Percentiles rank a stretch among this genome's conserved stretches.
phyloP scores from a whole-genome alignment of 2,113 vertebrate species.

The Rynchops niger region DNA sequence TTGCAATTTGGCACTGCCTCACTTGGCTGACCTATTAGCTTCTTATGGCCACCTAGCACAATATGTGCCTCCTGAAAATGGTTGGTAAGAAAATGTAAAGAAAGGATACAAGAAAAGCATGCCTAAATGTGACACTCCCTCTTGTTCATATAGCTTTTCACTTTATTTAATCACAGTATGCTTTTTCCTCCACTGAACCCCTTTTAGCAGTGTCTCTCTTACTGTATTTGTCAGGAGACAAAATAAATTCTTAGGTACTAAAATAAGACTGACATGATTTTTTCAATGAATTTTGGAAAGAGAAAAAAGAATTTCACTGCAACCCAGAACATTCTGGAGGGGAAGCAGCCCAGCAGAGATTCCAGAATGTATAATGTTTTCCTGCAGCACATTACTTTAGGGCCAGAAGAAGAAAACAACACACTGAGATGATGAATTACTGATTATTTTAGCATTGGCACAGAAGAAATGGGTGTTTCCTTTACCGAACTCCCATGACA shows the following conservation, averaged over 20 bases:
- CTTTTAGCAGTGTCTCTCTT: not conserved
- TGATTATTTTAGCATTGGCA: not conserved
- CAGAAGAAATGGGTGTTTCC: not conserved
- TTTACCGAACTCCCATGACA: not conserved
- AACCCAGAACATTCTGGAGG: not conserved
- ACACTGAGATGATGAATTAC: not conserved
- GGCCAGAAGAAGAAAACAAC: not conserved
- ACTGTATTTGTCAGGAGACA: not conserved
- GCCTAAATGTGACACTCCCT: not conserved
- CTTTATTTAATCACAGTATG: not conserved
- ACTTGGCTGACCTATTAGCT: not conserved
- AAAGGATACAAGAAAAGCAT: not conserved
- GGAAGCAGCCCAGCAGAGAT: not conserved
- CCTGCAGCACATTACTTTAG: not conserved
- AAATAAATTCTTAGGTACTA: not conserved
- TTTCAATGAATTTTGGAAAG: not conserved
- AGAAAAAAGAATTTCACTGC: not conserved
- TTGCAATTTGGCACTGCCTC: not conserved
- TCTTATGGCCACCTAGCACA: not conserved
- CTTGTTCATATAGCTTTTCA: not conserved
- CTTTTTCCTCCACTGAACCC: not conserved
- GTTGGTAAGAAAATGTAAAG: not conserved
- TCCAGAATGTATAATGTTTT: not conserved
- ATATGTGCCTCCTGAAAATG: not conserved
- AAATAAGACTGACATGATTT: not conserved